phyloP scores from a whole-genome alignment of 2,888 invertebrate species.

The Atrina japonica region DNA sequence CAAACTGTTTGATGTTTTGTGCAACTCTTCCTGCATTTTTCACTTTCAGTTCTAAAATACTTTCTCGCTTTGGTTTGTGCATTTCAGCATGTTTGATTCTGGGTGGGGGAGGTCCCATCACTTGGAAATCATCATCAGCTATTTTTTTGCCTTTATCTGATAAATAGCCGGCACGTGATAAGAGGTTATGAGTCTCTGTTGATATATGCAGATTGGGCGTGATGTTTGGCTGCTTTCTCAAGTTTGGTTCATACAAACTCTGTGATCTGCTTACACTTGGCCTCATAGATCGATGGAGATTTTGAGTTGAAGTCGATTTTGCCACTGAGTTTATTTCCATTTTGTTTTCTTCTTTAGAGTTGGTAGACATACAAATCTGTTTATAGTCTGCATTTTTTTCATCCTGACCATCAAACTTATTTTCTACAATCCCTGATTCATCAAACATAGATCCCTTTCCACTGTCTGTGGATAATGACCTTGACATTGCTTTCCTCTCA shows the following conservation, averaged over 20 bases:
- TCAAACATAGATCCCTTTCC: slow-evolving; percentile 69
- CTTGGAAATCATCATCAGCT: slow-evolving; percentile 50
- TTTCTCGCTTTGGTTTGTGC: slow-evolving; percentile 65
- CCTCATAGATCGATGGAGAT: slow-evolving; percentile 43
- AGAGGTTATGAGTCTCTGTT: slow-evolving; percentile 69
- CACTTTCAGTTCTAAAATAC: slow-evolving; percentile 66
- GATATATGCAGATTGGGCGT: slow-evolving; percentile 73
- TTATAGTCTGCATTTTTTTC: too few species aligned
- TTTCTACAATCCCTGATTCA: slow-evolving; percentile 48
- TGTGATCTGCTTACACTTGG: slow-evolving; percentile 58
- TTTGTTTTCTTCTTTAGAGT: background rate
- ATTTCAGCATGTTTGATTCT: slow-evolving; percentile 65
- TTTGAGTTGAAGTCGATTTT: slow-evolving; percentile 52
- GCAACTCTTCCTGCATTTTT: slow-evolving; percentile 68
- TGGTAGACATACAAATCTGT: background rate
- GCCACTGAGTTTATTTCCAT: background rate
- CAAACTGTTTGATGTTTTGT: slow-evolving; percentile 64
- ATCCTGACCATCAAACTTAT: background rate
- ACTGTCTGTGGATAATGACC: slow-evolving; percentile 67
- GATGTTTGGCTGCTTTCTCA: slow-evolving; percentile 45
- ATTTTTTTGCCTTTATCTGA: slow-evolving; percentile 41
- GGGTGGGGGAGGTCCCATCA: slow-evolving; percentile 47
- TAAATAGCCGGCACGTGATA: slow-evolving; percentile 72
- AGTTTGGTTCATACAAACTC: slow-evolving; percentile 52
- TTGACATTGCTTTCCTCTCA: slow-evolving; percentile 53